These are phyloP conservation scores for Poecile atricapillus DNA, from an alignment of 2,113 vertebrate species.

Conservation along the genomic window DNA sequence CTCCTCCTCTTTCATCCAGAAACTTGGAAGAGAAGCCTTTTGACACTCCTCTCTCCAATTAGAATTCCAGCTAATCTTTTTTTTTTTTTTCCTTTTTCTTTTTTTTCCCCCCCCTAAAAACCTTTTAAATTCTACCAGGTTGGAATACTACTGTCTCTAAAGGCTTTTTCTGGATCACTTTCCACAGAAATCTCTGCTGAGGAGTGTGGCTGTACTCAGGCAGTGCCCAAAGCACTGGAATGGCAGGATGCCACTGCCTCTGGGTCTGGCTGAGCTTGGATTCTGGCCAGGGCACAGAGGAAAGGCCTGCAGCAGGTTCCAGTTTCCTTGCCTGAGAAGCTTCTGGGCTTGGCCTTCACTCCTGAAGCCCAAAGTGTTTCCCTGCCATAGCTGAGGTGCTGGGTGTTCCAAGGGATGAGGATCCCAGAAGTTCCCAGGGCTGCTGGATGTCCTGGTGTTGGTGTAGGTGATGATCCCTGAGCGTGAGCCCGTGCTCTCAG, in stretches of 20 bases:
- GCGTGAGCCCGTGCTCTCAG: neutral
- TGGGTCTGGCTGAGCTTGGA: neutral
- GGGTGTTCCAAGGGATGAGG: neutral
- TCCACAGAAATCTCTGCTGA: neutral
- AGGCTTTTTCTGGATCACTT: constrained; percentile 10
- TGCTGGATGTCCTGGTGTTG: neutral
- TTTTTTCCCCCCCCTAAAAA: fast-evolving
- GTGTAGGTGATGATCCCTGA: neutral
- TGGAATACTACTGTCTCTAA: constrained; percentile 61
- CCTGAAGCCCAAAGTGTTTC: neutral
- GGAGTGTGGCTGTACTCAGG: neutral
- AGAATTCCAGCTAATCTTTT: constrained; percentile 32
- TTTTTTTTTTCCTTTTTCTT: neutral
- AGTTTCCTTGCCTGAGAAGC: neutral
- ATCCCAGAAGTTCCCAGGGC: neutral
- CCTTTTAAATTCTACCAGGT: constrained; percentile 23
- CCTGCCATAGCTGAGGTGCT: neutral
- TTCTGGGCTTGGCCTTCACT: neutral
- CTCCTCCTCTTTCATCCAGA: constrained; percentile 36
- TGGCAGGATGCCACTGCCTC: neutral
- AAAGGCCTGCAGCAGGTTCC: neutral
- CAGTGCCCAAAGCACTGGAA: neutral
- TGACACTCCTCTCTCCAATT: constrained; percentile 4
- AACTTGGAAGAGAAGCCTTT: constrained; percentile 33
- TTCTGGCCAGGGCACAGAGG: neutral